phyloP scores from a whole-genome alignment of 2,797 vertebrate species.

The Vultur gryphus region DNA sequence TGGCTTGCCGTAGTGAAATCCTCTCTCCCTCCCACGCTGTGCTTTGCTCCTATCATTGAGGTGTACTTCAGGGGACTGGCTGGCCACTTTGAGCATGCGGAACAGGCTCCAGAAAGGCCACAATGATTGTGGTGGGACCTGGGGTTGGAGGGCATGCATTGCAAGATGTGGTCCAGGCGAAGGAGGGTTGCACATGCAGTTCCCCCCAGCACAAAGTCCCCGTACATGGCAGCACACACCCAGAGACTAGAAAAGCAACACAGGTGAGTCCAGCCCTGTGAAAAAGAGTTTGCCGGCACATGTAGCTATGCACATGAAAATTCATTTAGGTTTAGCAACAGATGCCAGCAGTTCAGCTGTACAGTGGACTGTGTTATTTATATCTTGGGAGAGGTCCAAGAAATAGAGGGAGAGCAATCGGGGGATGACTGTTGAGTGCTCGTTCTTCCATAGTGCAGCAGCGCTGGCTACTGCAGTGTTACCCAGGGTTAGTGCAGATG shows the following conservation, averaged over 20 bases:
- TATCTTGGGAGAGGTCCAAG: neutral
- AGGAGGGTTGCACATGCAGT: accelerated
- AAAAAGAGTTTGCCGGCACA: neutral
- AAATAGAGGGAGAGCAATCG: neutral
- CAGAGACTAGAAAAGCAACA: neutral
- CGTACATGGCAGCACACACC: accelerated
- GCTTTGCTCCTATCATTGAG: neutral
- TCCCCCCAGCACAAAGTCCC: neutral
- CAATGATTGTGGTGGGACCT: neutral
- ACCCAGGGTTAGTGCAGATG: accelerated
- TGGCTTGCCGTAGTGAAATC: neutral
- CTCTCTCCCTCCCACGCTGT: accelerated
- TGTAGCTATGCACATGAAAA: neutral
- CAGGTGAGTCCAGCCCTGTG: neutral
- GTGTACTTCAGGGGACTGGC: neutral
- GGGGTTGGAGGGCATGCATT: neutral
- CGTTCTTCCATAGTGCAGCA: neutral
- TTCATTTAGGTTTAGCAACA: neutral
- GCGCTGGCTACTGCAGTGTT: neutral
- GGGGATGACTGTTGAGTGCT: neutral
- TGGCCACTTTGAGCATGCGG: accelerated
- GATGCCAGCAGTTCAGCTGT: constrained; percentile 15
- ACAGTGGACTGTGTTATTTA: neutral
- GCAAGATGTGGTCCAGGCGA: accelerated
- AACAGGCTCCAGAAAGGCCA: neutral